phyloP scores from a whole-genome alignment of 2,888 invertebrate genomes.

The Callosobruchus maculatus region DNA sequence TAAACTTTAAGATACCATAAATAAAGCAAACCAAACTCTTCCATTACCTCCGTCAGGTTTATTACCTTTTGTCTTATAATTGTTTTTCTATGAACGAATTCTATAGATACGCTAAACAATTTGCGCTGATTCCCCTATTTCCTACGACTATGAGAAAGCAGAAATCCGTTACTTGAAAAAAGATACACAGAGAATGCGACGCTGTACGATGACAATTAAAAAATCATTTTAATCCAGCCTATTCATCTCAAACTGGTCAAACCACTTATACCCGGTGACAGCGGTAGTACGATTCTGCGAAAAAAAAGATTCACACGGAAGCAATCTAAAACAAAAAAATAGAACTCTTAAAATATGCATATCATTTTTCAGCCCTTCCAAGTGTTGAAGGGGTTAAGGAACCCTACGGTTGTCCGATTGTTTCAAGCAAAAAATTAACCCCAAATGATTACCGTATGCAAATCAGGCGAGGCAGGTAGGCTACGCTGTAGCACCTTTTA shows the following conservation, averaged over 20 bases:
- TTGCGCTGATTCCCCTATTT: not conserved
- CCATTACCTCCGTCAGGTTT: no score
- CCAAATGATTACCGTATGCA: conserved; percentile 37
- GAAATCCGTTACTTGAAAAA: not conserved
- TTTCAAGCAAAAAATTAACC: conserved; percentile 45
- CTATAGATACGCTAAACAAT: no score
- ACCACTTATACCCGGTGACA: conserved; percentile 21
- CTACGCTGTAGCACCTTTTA: not conserved
- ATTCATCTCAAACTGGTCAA: conserved; percentile 22
- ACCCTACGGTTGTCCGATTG: conserved; percentile 32
- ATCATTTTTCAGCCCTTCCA: conserved; percentile 35
- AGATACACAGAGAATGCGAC: conserved; percentile 1
- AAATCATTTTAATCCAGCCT: conserved; percentile 16
- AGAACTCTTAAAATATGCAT: conserved; percentile 37
- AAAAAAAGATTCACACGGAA: conserved; percentile 35
- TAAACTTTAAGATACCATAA: no score
- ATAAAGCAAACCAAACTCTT: no score
- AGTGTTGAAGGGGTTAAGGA: conserved; percentile 21
- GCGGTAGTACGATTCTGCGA: conserved; percentile 3
- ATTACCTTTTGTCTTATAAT: no score
- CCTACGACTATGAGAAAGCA: not conserved
- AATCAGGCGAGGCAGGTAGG: conserved; percentile 35
- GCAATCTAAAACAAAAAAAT: conserved; percentile 35
- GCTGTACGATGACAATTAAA: conserved; percentile 14
- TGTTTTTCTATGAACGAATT: no score